Conservation (phyloP, 2,113 vertebrate species). For the Phaethon lepturus region DNA sequence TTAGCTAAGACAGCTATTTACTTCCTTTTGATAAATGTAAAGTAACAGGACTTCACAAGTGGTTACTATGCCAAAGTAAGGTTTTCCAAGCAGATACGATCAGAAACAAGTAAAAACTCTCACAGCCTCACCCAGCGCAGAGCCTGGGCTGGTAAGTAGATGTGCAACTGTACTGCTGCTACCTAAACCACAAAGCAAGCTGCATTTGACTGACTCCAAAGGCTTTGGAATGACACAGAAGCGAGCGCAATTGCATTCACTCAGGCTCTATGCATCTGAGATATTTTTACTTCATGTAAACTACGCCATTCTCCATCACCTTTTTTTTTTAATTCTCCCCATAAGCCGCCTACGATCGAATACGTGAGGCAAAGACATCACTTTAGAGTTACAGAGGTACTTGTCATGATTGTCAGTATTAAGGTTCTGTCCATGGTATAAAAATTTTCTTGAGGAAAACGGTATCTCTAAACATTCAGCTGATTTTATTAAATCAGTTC, state of each 20-base stretch:
- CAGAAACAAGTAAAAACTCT: background rate
- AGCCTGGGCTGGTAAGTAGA: background rate
- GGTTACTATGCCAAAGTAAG: background rate
- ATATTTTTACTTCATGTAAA: background rate
- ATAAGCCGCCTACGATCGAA: background rate
- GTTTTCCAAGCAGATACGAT: background rate
- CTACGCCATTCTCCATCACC: background rate
- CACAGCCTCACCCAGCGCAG: background rate
- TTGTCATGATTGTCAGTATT: background rate
- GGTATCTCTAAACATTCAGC: constrained; percentile 13
- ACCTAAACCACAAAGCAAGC: background rate
- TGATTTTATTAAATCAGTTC: constrained; percentile 27
- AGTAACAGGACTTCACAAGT: background rate
- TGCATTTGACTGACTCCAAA: background rate
- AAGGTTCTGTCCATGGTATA: background rate
- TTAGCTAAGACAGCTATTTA: background rate
- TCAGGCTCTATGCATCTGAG: background rate
- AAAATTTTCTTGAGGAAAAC: constrained; percentile 3
- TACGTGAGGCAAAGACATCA: background rate
- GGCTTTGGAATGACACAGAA: background rate
- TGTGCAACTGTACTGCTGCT: too few species aligned
- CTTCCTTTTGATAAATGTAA: background rate
- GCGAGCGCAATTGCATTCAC: background rate
- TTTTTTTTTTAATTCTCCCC: background rate
- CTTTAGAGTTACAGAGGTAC: background rate